Evolutionary conservation across 2,888 invertebrate species (phyloP).

Genomic region (Cacoxenus indagator): DNA sequence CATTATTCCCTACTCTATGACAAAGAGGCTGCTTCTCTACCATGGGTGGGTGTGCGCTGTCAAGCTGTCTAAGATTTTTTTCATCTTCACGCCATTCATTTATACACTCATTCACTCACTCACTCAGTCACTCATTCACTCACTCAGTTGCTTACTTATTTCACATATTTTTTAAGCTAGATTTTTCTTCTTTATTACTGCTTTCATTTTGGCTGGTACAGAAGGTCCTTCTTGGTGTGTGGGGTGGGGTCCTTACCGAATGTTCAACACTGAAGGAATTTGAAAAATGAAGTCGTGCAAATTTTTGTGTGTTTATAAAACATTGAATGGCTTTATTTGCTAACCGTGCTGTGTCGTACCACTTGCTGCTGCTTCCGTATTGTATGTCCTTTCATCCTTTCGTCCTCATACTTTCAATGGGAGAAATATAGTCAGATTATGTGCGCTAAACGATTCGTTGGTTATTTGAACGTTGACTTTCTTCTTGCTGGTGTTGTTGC

Average conservation of each 20-base stretch:
- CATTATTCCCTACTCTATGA: no score
- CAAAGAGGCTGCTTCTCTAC: conserved; percentile 16
- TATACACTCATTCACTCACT: background rate
- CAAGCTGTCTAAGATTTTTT: conserved; percentile 6
- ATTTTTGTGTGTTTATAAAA: conserved; percentile 57
- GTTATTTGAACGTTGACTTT: conserved; percentile 12
- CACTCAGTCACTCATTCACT: background rate
- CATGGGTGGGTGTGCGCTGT: background rate
- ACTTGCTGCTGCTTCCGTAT: background rate
- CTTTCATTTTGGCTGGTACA: background rate
- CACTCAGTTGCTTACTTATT: background rate
- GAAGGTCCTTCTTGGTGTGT: background rate
- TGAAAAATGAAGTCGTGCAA: conserved; percentile 57
- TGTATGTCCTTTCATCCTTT: background rate
- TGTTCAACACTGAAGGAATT: conserved; percentile 36
- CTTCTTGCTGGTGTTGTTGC: background rate
- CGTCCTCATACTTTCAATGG: background rate
- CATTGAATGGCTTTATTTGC: conserved; percentile 48
- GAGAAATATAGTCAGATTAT: no score
- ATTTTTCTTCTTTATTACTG: conserved; percentile 8
- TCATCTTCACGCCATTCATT: background rate
- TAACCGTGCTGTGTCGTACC: conserved; percentile 15
- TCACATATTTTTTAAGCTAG: background rate
- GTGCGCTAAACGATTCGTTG: background rate
- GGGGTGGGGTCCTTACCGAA: background rate